Base-by-base conservation (phyloP, 2,113 vertebrate species). In the Sebastes fasciatus region DNA sequence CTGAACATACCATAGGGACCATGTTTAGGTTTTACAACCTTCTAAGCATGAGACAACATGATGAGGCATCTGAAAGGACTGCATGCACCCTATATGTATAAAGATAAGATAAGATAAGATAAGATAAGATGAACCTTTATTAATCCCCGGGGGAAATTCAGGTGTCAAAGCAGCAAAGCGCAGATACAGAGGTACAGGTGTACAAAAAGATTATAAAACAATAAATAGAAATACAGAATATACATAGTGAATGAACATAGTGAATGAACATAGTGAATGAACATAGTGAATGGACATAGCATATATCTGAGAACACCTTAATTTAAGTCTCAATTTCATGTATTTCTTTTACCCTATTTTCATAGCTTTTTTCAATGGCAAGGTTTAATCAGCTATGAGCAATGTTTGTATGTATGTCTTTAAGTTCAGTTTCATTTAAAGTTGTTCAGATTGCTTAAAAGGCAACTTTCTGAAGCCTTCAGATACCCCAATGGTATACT, bases 1-100 rank as follows among this genome's bases (percentile, higher is more conserved):
- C 51, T 88, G 66, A 85, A 55, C 49, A 63, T 6, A 2, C 17
- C 6, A 51, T 9, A 40, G 8, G 45, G 48, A 68, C 64, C 16
- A 40, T 21, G 10, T 74, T 74, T 42, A 14, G 14, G 40, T 61
- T 68, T 8, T 46, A 45, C 8, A 4, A 69, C 4, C 11, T 57
- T 51, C 8, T 58, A 61, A 66, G 61, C 17, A 63, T 8, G 2
- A 69, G 67, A 66, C n/a, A 77, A 62, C 69, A 74, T 26, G 23
- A 57, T 23, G 26, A 61, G 40, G 11, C n/a, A 65, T 65, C 4
- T 51, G 3, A 60, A 46, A 49, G 26, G 1, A 61, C 1, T 73
- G 34, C 11, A 65, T 52, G 2, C 12, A 13, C 8, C 12, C 5
- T 26, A 62, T 9, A 26, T 71, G 6, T 70, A 17, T 68, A 34